Base-by-base conservation (phyloP, 2,113 vertebrate species). In the Passerina amoena region DNA sequence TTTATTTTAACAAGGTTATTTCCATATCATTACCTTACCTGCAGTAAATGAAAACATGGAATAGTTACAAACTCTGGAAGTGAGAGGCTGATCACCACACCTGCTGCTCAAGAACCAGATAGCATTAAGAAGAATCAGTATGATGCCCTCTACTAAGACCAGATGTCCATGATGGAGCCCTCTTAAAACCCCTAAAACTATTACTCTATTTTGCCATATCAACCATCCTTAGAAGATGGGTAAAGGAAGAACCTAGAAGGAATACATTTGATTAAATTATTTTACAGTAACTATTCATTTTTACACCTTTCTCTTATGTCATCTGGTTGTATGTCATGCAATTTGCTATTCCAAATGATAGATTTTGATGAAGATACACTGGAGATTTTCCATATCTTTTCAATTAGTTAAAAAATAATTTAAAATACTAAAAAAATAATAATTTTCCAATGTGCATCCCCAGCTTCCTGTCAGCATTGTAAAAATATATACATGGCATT, bases 361-460 rank as follows among this genome's bases (percentile, higher is more conserved):
- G 28, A 14, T 54, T 71, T 85, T 61, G 6, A n/a, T 48, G 6
- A 78, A 76, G 19, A 44, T 37, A 53, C 4, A 18, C 12, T 44
- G 18, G 21, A 88, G 11, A 59, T 42, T 16, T 78, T 66, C 15
- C 5, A 28, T 50, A 87, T 66, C 2, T 70, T 92, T 73, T 47
- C 12, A 51, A 37, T 64, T 12, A 27, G 40, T 30, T 65, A 33
- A 86, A 85, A 85, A 75, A 47, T 30, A 30, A 38, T 20, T 18
- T 0, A n/a, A 73, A 42, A 54, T 27, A 14, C 5, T 21, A 28
- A 37, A 50, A 38, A 0, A 22, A 14, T 18, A 45, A 2, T 33
- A 33, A 56, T 6, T 61, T 77, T 80, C 3, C 27, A 66, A 12
- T 42, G 9, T 53, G 6, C 17, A 87, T 63, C 6, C 21, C 5